A percentile compares a stretch with the other conserved stretches of the same genome.
phyloP scores from a whole-genome alignment of 1,140 invertebrate species.

The Lepidurus couesii region DNA sequence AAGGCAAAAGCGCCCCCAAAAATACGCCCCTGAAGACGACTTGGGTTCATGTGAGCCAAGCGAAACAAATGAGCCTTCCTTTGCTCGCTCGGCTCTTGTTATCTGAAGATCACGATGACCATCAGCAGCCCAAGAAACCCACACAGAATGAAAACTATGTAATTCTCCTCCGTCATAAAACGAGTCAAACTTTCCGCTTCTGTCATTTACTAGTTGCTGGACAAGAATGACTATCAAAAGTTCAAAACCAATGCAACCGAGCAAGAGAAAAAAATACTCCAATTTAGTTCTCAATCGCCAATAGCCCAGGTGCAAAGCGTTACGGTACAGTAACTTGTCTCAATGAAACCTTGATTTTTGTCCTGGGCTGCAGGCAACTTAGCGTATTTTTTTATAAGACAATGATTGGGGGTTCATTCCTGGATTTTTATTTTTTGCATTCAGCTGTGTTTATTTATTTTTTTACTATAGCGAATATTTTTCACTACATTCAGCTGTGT shows the following conservation, averaged over 20 bases:
- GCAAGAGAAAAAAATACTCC: neutral
- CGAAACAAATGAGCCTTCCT: slow-evolving; percentile 10
- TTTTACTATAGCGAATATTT: too few species aligned
- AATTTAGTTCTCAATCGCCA: neutral
- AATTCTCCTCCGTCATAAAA: slow-evolving; percentile 14
- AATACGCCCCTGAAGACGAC: neutral
- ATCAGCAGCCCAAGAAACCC: neutral
- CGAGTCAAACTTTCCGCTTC: slow-evolving; percentile 2
- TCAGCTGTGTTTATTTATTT: too few species aligned
- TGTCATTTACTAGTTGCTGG: neutral
- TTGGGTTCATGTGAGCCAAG: neutral
- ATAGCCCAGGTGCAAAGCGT: neutral
- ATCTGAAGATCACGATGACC: neutral
- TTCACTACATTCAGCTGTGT: neutral
- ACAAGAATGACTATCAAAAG: neutral
- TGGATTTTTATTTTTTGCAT: neutral
- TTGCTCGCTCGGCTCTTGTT: neutral
- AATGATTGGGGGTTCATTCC: neutral
- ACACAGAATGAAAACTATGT: neutral
- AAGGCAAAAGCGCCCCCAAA: neutral
- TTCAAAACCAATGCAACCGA: neutral
- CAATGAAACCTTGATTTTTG: neutral
- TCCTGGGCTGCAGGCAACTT: neutral
- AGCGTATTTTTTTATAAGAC: neutral
- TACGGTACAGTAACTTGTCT: slow-evolving; percentile 3